phyloP scores from a whole-genome alignment of 2,797 vertebrate species.

The Eutrigla gurnardus region DNA sequence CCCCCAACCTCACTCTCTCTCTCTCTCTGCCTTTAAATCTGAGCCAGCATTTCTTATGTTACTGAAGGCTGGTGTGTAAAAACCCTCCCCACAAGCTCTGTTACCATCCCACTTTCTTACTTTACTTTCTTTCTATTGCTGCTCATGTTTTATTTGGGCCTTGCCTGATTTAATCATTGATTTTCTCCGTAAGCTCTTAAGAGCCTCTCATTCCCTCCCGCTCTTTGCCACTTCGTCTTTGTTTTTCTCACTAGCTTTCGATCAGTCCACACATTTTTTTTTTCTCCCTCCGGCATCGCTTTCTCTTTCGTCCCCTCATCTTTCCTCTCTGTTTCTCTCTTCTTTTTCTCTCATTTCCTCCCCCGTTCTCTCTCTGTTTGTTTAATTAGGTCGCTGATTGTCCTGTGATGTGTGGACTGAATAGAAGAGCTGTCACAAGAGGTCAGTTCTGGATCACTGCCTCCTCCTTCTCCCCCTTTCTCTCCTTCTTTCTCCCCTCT shows the following conservation, averaged over 20 bases:
- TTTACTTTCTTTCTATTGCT: slow-evolving; percentile 14
- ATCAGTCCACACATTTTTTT: slow-evolving; percentile 7
- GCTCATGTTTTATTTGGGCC: slow-evolving; percentile 31
- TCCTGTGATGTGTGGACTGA: slow-evolving; percentile 68
- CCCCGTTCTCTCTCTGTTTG: slow-evolving; percentile 55
- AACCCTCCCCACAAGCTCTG: slow-evolving; percentile 1
- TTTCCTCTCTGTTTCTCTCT: slow-evolving; percentile 16
- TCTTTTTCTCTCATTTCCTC: slow-evolving; percentile 4
- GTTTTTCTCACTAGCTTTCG: slow-evolving; percentile 36
- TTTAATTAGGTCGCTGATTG: slow-evolving; percentile 75
- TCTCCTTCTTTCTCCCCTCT: slow-evolving; percentile 21
- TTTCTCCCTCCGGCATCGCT: slow-evolving; percentile 19
- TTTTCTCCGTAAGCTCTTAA: slow-evolving; percentile 15
- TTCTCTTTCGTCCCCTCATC: slow-evolving; percentile 8
- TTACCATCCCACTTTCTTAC: background rate
- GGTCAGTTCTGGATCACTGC: slow-evolving; percentile 75
- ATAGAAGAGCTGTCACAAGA: slow-evolving; percentile 73
- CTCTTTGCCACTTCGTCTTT: slow-evolving; percentile 12
- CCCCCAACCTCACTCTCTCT: slow-evolving; percentile 9
- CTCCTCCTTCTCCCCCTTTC: slow-evolving; percentile 40
- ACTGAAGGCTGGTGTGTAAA: slow-evolving; percentile 22
- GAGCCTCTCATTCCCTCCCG: background rate
- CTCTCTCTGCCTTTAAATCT: slow-evolving; percentile 22
- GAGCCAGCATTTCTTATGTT: slow-evolving; percentile 42
- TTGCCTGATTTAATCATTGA: slow-evolving; percentile 30